Percentiles rank a stretch among this genome's conserved stretches.
Conservation (phyloP, 2,888 invertebrate species). For the Cremastinae sp. region DNA sequence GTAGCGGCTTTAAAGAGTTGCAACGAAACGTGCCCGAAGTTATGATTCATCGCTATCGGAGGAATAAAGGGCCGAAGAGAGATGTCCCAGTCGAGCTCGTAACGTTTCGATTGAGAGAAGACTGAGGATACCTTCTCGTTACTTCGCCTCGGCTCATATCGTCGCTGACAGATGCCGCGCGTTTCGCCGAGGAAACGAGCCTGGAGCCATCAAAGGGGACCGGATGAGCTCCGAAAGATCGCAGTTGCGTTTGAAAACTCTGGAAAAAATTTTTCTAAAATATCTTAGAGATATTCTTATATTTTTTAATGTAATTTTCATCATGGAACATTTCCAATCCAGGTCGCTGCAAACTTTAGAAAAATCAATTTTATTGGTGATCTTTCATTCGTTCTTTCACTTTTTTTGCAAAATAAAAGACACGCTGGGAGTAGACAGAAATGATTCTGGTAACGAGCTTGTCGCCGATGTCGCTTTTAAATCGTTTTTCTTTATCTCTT, state of each 20-base stretch:
- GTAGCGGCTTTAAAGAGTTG: not conserved
- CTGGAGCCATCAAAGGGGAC: slow-evolving; percentile 54
- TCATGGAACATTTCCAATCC: too few species aligned
- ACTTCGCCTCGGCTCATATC: slow-evolving; percentile 52
- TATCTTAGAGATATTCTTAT: too few species aligned
- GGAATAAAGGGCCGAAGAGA: slow-evolving; percentile 33
- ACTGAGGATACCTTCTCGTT: slow-evolving; percentile 44
- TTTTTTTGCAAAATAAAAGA: slow-evolving; percentile 7
- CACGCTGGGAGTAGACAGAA: slow-evolving; percentile 13
- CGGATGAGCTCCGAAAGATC: slow-evolving; percentile 13
- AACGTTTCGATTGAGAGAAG: not conserved
- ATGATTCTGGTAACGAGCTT: slow-evolving; percentile 32
- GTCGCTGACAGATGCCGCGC: slow-evolving; percentile 47
- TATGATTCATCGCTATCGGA: slow-evolving; percentile 47
- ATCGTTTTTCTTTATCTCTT: slow-evolving; percentile 22
- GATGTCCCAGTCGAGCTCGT: slow-evolving; percentile 6
- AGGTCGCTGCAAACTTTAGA: slow-evolving; percentile 11
- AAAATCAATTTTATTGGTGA: slow-evolving; percentile 7
- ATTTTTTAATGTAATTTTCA: too few species aligned
- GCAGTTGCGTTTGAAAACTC: slow-evolving; percentile 4
- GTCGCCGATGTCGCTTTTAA: slow-evolving; percentile 20
- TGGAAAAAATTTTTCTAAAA: slow-evolving; percentile 46
- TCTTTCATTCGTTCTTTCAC: not conserved
- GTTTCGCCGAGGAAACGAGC: slow-evolving; percentile 37
- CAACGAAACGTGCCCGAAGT: not conserved